Evolutionary conservation across 2,797 vertebrate species (phyloP).

Genomic region (Hylomyscus alleni): DNA sequence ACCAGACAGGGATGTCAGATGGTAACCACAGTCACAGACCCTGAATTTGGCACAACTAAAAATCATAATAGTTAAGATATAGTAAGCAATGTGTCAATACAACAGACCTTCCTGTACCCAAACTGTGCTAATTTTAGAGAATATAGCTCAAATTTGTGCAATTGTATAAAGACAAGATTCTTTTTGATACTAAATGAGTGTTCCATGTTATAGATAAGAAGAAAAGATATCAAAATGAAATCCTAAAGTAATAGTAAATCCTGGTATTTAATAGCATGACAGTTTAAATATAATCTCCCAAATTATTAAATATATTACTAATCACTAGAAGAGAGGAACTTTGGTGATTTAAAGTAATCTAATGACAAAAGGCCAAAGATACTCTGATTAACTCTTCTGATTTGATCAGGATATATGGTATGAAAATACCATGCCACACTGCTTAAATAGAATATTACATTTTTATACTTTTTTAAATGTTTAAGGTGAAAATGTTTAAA

Average conservation of each 20-base stretch:
- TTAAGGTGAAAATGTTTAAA: neutral
- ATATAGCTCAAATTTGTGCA: neutral
- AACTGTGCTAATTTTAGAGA: neutral
- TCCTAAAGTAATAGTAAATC: neutral
- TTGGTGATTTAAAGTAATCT: neutral
- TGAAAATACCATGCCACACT: neutral
- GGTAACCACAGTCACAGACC: neutral
- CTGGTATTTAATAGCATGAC: neutral
- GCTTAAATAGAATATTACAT: neutral
- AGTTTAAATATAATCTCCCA: neutral
- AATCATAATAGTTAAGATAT: neutral
- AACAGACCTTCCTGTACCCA: neutral
- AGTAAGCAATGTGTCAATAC: neutral
- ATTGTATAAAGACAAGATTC: neutral
- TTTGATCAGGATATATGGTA: neutral
- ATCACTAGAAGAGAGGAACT: neutral
- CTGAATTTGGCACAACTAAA: slow-evolving; percentile 12
- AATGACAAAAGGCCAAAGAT: neutral
- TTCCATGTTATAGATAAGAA: neutral
- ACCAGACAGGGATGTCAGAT: neutral
- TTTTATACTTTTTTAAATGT: neutral
- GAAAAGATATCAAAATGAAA: neutral
- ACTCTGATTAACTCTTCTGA: neutral
- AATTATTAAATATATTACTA: neutral
- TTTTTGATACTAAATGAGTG: neutral